These are phyloP conservation scores for Patiria miniata DNA, from an alignment of 35 echinoderm and acorn worm species.

Conservation along the genomic window DNA sequence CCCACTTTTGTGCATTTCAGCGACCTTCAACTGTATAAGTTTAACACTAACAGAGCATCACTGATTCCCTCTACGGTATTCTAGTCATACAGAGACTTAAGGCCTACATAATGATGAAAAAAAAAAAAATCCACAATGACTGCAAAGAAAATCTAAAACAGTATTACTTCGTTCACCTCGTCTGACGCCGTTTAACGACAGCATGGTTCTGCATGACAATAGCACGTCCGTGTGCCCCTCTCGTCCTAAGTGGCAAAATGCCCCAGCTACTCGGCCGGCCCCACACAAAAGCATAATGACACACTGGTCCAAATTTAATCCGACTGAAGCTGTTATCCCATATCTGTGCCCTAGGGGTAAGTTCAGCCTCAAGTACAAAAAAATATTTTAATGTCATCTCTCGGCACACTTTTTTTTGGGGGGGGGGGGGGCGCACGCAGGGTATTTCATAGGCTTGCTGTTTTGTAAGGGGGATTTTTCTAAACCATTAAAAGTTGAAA, in stretches of 20 bases:
- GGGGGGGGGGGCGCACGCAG: no score
- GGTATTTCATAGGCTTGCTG: no score
- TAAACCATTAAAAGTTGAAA: no score
- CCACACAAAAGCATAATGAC: background rate
- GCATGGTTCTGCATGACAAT: constrained; percentile 6
- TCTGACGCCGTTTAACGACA: background rate
- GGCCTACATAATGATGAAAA: background rate
- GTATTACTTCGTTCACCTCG: background rate
- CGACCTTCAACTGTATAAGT: no score
- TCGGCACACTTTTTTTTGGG: no score
- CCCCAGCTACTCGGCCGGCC: background rate
- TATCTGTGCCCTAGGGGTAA: background rate
- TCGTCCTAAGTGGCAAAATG: background rate
- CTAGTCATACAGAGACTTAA: background rate
- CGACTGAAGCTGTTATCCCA: background rate
- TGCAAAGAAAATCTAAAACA: background rate
- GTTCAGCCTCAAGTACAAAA: background rate
- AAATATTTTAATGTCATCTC: no score
- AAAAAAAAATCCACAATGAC: background rate
- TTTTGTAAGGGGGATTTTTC: no score
- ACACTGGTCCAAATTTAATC: constrained; percentile 15
- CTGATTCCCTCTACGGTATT: background rate
- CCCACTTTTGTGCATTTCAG: no score
- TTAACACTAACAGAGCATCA: no score
- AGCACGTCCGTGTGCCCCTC: background rate